Conservation (phyloP, 2,888 invertebrate genomes). For the Andrena trimmerana region DNA sequence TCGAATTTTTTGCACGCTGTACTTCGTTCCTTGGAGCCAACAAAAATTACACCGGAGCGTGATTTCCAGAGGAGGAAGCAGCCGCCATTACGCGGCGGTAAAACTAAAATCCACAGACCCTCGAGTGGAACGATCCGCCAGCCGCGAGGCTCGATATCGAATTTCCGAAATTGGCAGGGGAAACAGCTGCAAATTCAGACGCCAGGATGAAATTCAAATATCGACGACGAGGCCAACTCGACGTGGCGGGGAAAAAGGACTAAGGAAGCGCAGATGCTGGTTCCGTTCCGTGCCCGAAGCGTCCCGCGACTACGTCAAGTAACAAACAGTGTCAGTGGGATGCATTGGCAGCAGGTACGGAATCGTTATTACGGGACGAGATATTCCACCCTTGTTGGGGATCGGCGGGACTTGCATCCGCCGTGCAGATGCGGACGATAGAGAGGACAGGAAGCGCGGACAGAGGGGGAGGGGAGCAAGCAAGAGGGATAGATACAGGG, state of each 20-base stretch:
- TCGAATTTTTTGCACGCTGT: background rate
- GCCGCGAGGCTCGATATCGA: constrained; percentile 4
- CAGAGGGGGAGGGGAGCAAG: constrained; percentile 6
- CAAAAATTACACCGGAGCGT: background rate
- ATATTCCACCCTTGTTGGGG: constrained; percentile 26
- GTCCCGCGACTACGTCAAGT: constrained; percentile 2
- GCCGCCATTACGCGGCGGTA: background rate
- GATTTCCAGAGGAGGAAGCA: background rate
- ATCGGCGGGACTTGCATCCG: constrained; percentile 48
- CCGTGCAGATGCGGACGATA: constrained; percentile 26
- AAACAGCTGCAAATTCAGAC: constrained; percentile 33
- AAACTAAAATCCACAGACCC: background rate
- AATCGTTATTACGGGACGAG: constrained; percentile 34
- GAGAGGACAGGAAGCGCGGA: constrained; percentile 25
- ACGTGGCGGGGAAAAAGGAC: background rate
- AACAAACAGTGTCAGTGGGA: constrained; percentile 50
- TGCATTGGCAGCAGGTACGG: constrained; percentile 46
- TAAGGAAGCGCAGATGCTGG: constrained; percentile 28
- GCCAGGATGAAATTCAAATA: constrained; percentile 40
- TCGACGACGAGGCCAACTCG: constrained; percentile 15
- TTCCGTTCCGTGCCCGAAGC: background rate
- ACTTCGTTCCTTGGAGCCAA: background rate
- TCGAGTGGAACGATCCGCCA: background rate
- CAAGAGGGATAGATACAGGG: constrained; percentile 2
- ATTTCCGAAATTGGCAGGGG: constrained; percentile 18